These are phyloP conservation scores for Nestor notabilis DNA, from an alignment of 2,113 vertebrate species.

Conservation along the genomic window DNA sequence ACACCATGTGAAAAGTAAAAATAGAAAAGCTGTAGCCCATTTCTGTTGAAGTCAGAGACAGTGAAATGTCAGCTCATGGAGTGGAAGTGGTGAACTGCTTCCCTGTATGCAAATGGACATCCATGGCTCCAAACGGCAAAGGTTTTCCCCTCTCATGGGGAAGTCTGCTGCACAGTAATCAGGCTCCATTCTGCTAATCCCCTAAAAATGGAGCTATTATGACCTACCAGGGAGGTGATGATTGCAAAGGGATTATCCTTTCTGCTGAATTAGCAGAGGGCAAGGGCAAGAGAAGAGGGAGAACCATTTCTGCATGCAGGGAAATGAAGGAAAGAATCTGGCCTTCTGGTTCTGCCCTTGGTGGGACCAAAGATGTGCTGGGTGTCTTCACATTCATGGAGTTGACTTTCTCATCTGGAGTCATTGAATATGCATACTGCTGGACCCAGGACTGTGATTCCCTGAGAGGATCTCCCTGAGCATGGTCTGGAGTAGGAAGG, in stretches of 20 bases:
- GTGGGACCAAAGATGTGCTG: neutral
- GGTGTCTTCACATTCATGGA: neutral
- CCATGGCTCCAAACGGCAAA: accelerated
- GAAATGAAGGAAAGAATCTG: neutral
- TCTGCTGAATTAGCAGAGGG: neutral
- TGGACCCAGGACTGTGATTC: neutral
- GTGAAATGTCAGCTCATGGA: neutral
- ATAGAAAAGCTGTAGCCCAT: neutral
- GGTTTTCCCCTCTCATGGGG: neutral
- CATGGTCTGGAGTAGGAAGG: neutral
- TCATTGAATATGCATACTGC: accelerated
- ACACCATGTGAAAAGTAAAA: neutral
- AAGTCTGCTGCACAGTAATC: neutral
- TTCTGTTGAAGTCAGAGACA: neutral
- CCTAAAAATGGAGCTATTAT: accelerated
- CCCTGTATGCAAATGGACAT: accelerated
- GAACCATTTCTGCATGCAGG: neutral
- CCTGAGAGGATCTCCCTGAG: neutral
- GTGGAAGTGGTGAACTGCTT: neutral
- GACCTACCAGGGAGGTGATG: neutral
- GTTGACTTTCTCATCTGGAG: neutral
- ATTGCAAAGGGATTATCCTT: neutral
- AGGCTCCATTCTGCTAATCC: neutral
- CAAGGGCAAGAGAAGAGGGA: neutral
- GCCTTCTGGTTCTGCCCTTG: neutral